Conservation (phyloP, 2,888 invertebrate species). For the Tribolium freemani region DNA sequence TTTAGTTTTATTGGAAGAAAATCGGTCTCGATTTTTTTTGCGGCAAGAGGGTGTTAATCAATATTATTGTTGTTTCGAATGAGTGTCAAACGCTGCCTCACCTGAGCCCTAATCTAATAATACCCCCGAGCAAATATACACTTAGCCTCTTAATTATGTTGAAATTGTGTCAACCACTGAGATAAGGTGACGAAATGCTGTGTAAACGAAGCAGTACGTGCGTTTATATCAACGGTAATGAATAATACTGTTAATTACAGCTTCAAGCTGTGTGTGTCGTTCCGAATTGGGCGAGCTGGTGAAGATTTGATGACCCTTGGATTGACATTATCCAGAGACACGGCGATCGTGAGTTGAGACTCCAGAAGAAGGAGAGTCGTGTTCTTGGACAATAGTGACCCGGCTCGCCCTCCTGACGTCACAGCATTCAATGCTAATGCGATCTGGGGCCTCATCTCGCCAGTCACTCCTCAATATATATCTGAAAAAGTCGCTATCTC, state of each 20-base stretch:
- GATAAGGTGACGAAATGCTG: constrained; percentile 46
- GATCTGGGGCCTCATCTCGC: constrained; percentile 60
- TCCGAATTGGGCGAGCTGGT: neutral
- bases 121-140: constrained; percentile 42
- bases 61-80: neutral
- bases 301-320: constrained; percentile 39
- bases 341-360: constrained; percentile 41
- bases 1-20: too few species aligned
- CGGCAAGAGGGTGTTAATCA: neutral
- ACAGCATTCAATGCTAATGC: constrained; percentile 67
- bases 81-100: neutral
- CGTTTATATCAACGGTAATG: constrained; percentile 43
- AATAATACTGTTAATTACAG: constrained; percentile 52
- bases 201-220: constrained; percentile 38
- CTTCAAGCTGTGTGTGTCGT: constrained; percentile 32
- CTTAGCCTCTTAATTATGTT: constrained; percentile 45
- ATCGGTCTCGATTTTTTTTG: too few species aligned
- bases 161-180: constrained; percentile 47
- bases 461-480: constrained; percentile 58
- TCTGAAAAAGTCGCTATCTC: constrained; percentile 41
- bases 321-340: constrained; percentile 45
- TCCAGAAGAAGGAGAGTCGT: constrained; percentile 54
- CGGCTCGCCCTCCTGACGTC: constrained; percentile 67
- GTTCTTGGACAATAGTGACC: constrained; percentile 66
- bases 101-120: constrained; percentile 39